These are phyloP conservation scores for Amyelois transitella DNA, from an alignment of 1,140 invertebrate genomes.

Conservation along the genomic window DNA sequence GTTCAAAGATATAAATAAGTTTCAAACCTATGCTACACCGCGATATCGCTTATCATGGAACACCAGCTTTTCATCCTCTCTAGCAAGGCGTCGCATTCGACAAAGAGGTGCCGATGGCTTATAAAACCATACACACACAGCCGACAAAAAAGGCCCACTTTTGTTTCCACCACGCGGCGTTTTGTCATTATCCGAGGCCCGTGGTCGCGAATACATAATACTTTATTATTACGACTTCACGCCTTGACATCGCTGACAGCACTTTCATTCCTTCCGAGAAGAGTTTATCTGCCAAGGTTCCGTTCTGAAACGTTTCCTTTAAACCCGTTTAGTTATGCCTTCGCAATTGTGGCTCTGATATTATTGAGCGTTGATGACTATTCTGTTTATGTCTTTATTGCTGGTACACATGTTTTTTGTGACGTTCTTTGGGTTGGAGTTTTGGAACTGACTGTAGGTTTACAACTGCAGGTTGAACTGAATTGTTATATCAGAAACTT, in stretches of 20 bases:
- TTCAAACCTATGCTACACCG: no score
- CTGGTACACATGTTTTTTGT: not conserved
- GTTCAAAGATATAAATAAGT: no score
- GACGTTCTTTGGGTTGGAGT: no score
- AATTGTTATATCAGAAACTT: no score
- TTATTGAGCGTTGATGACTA: not conserved
- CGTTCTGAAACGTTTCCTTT: not conserved
- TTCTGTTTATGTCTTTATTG: not conserved
- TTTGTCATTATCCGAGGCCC: slow-evolving; percentile 65
- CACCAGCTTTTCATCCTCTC: no score
- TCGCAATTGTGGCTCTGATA: not conserved
- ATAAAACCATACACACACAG: slow-evolving; percentile 31
- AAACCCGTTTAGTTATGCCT: not conserved
- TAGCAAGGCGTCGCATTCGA: slow-evolving; percentile 4
- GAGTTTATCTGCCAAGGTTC: slow-evolving; percentile 34
- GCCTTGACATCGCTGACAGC: slow-evolving; percentile 58
- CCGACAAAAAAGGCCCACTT: slow-evolving; percentile 53
- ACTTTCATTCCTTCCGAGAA: slow-evolving; percentile 64
- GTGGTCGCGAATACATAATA: slow-evolving; percentile 70
- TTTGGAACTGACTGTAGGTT: no score
- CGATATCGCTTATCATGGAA: no score
- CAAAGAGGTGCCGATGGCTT: slow-evolving; percentile 44
- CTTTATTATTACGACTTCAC: slow-evolving; percentile 71
- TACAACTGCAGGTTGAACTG: no score
- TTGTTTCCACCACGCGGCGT: slow-evolving; percentile 51